Base-by-base conservation (phyloP, 2,888 invertebrate species). In the Portevinia maculata region DNA sequence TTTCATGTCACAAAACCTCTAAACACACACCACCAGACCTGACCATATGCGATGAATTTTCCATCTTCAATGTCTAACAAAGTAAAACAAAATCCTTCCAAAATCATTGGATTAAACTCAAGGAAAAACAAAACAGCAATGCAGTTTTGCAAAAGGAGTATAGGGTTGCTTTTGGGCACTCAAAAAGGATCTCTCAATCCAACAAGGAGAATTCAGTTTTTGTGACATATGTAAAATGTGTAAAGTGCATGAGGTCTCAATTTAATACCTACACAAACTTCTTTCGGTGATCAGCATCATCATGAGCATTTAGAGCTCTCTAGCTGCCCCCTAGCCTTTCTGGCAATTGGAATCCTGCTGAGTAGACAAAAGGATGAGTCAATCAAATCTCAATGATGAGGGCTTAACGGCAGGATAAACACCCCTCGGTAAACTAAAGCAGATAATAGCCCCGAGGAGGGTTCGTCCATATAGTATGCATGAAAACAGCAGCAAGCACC, bases 201-300 rank as follows among this genome's bases (percentile, higher is more conserved):
- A 32, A 52, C 13, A 53, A 52, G 28, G 48, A 71, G 67, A 28
- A 70, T 64, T 37, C 57, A 70, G 67, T 84, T 87, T 85, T 79
- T 85, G 86, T 86, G 88, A 88, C 88, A 89, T 88, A 88, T 88
- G 88, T 88, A 88, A 88, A 88, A 88, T 88, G 88, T 89, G 89
- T 89, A 88, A 89, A 89, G 88, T 88, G 88, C 89, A 88, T 78
- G 83, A 83, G 78, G 83, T 83, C 83, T 83, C 78, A 83, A 83
- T 83, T 83, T 83, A 83, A 83, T 83, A 60, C 67, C 70, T 52
- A 53, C 8, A 53, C 11, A 53, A 46, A 55, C 48, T 76, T 60
- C 62, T 50, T 70, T 64, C 70, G 55, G 60, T 55, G 76, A 79
- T 79, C 79, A 59, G 48, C 73, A 44, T 53, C 34, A 53, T 55